Evolutionary conservation across 2,888 invertebrate genomes (phyloP), one percentile per base, ranked within the genome.

Genomic region (Drosophila ustulata): DNA sequence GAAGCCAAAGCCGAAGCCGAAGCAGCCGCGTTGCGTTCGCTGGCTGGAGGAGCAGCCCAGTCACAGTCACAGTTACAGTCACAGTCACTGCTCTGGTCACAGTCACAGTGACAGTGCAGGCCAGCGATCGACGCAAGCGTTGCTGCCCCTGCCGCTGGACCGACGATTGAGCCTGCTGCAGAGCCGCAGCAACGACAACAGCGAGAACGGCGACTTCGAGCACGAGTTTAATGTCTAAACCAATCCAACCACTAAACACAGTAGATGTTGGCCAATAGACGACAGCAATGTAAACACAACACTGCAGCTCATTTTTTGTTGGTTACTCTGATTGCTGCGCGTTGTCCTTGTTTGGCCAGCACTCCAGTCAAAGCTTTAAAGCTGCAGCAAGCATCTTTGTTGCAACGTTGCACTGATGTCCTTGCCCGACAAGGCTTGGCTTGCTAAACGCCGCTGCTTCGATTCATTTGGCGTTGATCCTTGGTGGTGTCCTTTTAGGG

Each of bases 281-380:
- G 53, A 80, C 55, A 66, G 67, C 59, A 66, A 26, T 4, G 49
- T 70, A 82, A 85, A 66, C 70, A 78, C 4, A 7, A 39, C 1
- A 0, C 62, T 26, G 41, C 30, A 52, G 57, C n/a, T 43, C 32
- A 45, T 37, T 46, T 63, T 43, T 56, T 62, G 50, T 57, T 64
- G 39, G 65, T 61, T 50, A 66, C 80, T 64, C 76, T 86, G 83
- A 86, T 83, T 82, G 66, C 83, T 56, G 37, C 67, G 59, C 63
- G 59, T 55, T 67, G 78, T 67, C 69, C 67, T 53, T 80, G 81
- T 83, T 83, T 86, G 80, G 49, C 47, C 45, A 66, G 65, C 80
- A 83, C 87, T 86, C 11, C 1, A 34, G 34, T 34, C 34, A 26
- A 6, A 49, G 26, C 56, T 53, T 72, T 39, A 50, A 65, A 58